A percentile compares a stretch with the other conserved stretches of the same genome.
These are phyloP conservation scores for Hypanus sabinus DNA, from an alignment of 2,113 vertebrate genomes.

Conservation along the genomic window DNA sequence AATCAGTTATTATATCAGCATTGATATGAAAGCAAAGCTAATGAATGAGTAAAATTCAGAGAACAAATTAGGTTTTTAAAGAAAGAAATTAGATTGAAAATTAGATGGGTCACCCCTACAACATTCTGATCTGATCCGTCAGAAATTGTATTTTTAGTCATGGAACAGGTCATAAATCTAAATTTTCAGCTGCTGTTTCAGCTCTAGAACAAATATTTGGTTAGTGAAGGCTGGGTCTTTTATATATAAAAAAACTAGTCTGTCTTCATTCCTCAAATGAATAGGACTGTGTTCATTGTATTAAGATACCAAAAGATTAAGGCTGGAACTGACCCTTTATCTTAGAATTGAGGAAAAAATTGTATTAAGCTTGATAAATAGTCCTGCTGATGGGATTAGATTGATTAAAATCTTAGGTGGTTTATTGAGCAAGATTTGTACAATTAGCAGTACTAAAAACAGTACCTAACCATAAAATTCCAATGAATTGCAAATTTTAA, in stretches of 20 bases:
- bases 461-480: background rate
- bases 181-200: background rate
- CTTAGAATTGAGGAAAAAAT: background rate
- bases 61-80: background rate
- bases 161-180: background rate
- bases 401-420: slow-evolving; percentile 7
- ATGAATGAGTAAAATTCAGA: background rate
- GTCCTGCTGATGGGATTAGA: background rate
- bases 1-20: background rate
- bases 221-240: background rate
- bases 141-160: background rate
- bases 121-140: too few relatives aligned
- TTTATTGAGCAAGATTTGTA: background rate
- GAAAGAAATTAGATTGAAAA: background rate
- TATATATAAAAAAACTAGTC: background rate
- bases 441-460: background rate
- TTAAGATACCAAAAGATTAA: background rate
- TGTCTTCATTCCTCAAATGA: slow-evolving; percentile 26
- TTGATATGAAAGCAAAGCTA: background rate
- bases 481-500: background rate
- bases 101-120: too few relatives aligned
- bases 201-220: background rate
- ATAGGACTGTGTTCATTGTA: background rate
- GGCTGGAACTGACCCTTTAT: background rate
- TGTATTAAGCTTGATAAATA: background rate